Conservation (phyloP, 2,888 invertebrate species). For the Limnephilus auricula region DNA sequence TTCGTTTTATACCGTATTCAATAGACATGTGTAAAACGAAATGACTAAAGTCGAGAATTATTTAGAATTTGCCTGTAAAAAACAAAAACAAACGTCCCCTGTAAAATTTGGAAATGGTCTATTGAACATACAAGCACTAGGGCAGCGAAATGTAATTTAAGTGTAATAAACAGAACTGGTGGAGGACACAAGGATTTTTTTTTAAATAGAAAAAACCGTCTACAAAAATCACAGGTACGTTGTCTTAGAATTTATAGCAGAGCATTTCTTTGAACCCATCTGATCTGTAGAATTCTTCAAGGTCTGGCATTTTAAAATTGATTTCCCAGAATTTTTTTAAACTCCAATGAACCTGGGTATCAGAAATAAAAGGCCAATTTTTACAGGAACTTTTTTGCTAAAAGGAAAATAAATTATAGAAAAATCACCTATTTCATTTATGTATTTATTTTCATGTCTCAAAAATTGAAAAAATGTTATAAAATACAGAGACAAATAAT, state of each 20-base stretch:
- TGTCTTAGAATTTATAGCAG: background rate
- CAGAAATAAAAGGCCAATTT: background rate
- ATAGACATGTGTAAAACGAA: too few species aligned
- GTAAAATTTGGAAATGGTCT: too few species aligned
- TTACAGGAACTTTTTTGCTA: background rate
- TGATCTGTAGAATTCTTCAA: background rate
- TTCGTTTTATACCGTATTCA: too few species aligned
- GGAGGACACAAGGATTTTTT: background rate
- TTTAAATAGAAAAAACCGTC: background rate
- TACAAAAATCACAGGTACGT: background rate
- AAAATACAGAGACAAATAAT: background rate
- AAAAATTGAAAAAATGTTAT: background rate
- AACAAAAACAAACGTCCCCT: too few species aligned
- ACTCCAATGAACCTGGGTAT: background rate
- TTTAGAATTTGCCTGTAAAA: too few species aligned
- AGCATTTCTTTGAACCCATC: background rate
- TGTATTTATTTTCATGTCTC: too few species aligned
- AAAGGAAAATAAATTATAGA: background rate
- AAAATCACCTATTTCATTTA: background rate
- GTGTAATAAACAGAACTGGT: background rate
- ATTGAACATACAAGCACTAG: too few species aligned
- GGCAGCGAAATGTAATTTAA: background rate
- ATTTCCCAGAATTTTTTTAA: background rate
- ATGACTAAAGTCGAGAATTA: too few species aligned
- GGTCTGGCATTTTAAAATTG: background rate